Conservation (phyloP, 2,888 invertebrate genomes). For the Steinernema scapterisci region DNA sequence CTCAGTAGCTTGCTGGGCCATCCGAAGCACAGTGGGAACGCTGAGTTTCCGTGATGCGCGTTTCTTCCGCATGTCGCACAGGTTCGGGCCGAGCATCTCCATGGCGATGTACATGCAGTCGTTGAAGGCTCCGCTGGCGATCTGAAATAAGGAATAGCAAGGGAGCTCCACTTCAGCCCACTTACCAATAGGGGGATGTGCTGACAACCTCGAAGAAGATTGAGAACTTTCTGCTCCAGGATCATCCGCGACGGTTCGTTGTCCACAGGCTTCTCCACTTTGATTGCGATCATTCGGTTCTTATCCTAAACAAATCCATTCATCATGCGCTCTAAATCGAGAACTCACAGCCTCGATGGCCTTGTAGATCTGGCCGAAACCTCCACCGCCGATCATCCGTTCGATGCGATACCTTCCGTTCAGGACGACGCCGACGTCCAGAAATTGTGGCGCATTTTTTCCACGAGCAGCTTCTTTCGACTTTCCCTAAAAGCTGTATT, state of each 20-base stretch:
- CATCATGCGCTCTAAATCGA: no score
- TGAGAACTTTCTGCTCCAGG: conserved; percentile 56
- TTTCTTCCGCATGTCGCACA: conserved; percentile 55
- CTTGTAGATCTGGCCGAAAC: conserved; percentile 62
- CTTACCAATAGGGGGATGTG: conserved; percentile 52
- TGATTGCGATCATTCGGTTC: conserved; percentile 54
- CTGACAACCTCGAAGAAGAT: conserved; percentile 41
- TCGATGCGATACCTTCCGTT: conserved; percentile 43
- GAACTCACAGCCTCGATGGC: conserved; percentile 44
- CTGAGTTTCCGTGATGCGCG: conserved; percentile 42
- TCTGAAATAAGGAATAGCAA: neutral
- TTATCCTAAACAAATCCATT: neutral
- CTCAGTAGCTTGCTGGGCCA: conserved; percentile 54
- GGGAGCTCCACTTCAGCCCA: neutral
- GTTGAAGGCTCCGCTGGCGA: conserved; percentile 53
- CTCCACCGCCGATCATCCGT: conserved; percentile 59
- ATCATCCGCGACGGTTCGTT: conserved; percentile 57
- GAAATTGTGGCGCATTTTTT: conserved; percentile 35
- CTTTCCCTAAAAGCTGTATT: neutral
- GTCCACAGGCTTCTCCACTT: conserved; percentile 55
- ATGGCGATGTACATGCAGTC: conserved; percentile 59
- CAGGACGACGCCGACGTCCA: conserved; percentile 40
- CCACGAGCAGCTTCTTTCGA: conserved; percentile 30
- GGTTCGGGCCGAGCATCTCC: conserved; percentile 61
- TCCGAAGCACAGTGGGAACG: conserved; percentile 42